Percentiles rank a stretch among this genome's conserved stretches.
Evolutionary conservation across 1,140 invertebrate species (phyloP).

Genomic region (Lucilia cuprina): DNA sequence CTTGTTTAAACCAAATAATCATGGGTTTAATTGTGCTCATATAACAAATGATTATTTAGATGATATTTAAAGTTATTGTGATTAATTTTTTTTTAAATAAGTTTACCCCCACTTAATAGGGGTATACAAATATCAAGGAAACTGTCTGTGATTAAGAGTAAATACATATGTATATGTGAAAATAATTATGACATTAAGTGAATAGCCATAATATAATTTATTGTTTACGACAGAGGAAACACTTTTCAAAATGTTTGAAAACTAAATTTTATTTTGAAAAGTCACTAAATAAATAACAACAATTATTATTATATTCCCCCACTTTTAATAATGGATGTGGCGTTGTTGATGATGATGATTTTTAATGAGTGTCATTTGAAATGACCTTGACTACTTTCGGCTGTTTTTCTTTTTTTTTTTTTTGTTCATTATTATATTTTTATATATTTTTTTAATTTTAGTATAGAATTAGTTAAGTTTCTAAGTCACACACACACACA

Average conservation of each 20-base stretch:
- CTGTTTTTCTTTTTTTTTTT: background rate
- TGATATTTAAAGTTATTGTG: background rate
- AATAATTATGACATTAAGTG: background rate
- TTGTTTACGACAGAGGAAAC: background rate
- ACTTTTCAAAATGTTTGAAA: conserved; percentile 3
- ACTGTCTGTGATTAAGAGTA: background rate
- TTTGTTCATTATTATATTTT: background rate
- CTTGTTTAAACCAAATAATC: conserved; percentile 8
- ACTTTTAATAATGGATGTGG: conserved; percentile 4
- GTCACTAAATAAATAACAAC: conserved; percentile 7
- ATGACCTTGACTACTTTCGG: conserved; percentile 13
- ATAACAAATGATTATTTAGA: background rate
- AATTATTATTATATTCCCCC: background rate
- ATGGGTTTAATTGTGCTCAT: background rate
- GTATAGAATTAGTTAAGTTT: conserved; percentile 3
- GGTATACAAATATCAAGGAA: background rate
- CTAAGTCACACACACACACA: background rate
- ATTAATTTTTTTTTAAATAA: too few species aligned
- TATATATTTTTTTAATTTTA: background rate
- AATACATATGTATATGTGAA: background rate
- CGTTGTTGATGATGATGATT: background rate
- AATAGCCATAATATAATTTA: background rate
- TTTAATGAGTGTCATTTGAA: conserved; percentile 15
- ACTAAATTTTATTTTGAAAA: background rate
- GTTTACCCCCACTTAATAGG: background rate